Evolutionary conservation across 92 coral and sea anemone genomes (phyloP), one percentile per base, ranked within the genome.

Genomic region (Isaurus tuberculatus): DNA sequence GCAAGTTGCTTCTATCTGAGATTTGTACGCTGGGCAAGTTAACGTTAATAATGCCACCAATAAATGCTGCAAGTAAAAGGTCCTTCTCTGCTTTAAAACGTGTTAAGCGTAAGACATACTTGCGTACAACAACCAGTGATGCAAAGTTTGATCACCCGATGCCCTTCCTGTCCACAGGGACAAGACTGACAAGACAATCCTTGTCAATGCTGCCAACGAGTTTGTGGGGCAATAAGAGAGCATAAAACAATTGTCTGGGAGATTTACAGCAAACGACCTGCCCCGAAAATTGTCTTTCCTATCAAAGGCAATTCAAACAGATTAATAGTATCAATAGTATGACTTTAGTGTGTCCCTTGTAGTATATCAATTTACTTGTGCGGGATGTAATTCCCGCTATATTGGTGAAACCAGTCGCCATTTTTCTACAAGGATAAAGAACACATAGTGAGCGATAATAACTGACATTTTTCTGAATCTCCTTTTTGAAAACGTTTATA

Each of bases 51-150:
- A 74, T 83, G 73, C 90, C 90, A 67, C 73, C 92, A 65, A 86
- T 88, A 70, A 86, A 90, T 90, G 87, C 90, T 31, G 85, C 77
- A 20, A 90, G 88, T 67, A 81, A 90, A 74, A 83, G 90, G 37
- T 79, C 80, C 43, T 90, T 90, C 68, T 90, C 88, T 19, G 90
- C 89, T 25, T 85, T 86, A 67, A 90, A 82, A 84, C 88, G 77
- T 40, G 64, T 86, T 87, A 65, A n/a, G n/a, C n/a, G n/a, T n/a
- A n/a, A n/a, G n/a, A n/a, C n/a, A n/a, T n/a, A n/a, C n/a, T n/a
- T n/a, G n/a, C n/a, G n/a, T n/a, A n/a, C n/a, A n/a, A n/a, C n/a
- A n/a, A 43, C 79, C 40, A 20, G 63, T 67, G 79, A 46, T 48
- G 64, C 79, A 44, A 53, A 40, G 46, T 63, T 67, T 65, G 67